Evolutionary conservation across 2,797 vertebrate genomes (phyloP), one percentile per base, ranked within the genome.

Genomic region (Malurus splendens): DNA sequence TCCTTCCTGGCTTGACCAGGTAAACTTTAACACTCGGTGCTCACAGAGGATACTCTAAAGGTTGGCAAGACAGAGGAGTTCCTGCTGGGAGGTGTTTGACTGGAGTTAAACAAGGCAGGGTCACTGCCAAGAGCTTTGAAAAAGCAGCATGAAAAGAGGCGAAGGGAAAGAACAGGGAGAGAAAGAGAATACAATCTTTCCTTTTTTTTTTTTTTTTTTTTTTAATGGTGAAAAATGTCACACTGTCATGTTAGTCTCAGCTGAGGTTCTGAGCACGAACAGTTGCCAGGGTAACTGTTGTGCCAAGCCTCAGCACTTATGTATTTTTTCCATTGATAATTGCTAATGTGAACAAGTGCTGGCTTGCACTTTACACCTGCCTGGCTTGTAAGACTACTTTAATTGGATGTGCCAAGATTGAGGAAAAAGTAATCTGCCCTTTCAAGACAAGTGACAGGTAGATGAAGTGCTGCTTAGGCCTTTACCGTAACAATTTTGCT

Each of bases 401-500:
- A 98, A 98, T 97, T 97, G 96, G 96, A 97, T 97, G 95, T 97
- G 96, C 94, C 96, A 95, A 95, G 93, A 95, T 92, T 96, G 95
- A 96, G 91, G 95, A 96, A 97, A 97, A 96, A 96, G 95, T 96
- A 97, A 97, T 97, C 96, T 97, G 89, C 91, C 93, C 94, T 97
- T 96, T 95, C 92, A 96, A 96, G 96, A 93, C 88, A 94, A 96
- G 95, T 97, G 96, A 97, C 97, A 97, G 92, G 91, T 93, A 97
- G 95, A 97, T 95, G 94, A 97, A 97, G 94, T 89, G 91, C 93
- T 96, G 86, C 89, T 95, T 94, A 95, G 90, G 90, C 87, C 93
- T 96, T 95, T 96, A 94, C 90, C 92, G 86, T 93, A 95, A 95
- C 90, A 96, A 65, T 97, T 96, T 96, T 95, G 89, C 96, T 96